These are phyloP conservation scores for Scarus forsteni DNA, from an alignment of 2,797 vertebrate species.

Conservation along the genomic window DNA sequence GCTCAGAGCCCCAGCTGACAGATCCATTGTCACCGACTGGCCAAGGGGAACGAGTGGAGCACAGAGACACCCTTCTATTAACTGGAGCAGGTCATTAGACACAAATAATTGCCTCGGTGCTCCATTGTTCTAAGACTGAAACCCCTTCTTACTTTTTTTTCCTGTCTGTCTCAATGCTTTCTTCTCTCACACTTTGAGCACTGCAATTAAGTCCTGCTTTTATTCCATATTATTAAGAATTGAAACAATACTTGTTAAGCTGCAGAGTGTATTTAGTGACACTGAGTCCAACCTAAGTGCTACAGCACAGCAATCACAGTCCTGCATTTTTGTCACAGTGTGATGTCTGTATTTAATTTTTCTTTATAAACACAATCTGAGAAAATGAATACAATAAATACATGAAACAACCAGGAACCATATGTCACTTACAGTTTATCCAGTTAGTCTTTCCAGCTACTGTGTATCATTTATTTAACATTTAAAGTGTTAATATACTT, in stretches of 20 bases:
- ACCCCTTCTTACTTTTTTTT: slow-evolving; percentile 19
- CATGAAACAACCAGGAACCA: too few species aligned
- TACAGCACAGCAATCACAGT: slow-evolving; percentile 1
- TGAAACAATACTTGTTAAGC: slow-evolving; percentile 6
- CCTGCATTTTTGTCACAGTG: too few species aligned
- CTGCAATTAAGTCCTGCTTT: slow-evolving; percentile 14
- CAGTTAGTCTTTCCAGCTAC: too few species aligned
- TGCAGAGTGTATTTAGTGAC: background rate
- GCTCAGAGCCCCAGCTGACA: slow-evolving; percentile 64
- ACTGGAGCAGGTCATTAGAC: slow-evolving; percentile 71
- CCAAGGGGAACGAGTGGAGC: slow-evolving; percentile 66
- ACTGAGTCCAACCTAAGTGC: background rate
- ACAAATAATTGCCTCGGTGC: slow-evolving; percentile 68
- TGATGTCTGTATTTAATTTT: background rate
- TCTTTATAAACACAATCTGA: background rate
- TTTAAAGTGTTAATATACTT: too few species aligned
- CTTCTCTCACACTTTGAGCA: slow-evolving; percentile 12
- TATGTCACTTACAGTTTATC: too few species aligned
- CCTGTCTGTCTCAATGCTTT: slow-evolving; percentile 9
- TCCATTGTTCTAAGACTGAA: slow-evolving; percentile 39
- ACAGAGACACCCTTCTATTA: slow-evolving; percentile 71
- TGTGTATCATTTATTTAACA: too few species aligned
- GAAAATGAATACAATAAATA: too few species aligned
- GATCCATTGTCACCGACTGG: slow-evolving; percentile 68
- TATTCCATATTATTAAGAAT: background rate